phyloP scores from a whole-genome alignment of 2,113 vertebrate genomes.

The Proterorhinus semilunaris region DNA sequence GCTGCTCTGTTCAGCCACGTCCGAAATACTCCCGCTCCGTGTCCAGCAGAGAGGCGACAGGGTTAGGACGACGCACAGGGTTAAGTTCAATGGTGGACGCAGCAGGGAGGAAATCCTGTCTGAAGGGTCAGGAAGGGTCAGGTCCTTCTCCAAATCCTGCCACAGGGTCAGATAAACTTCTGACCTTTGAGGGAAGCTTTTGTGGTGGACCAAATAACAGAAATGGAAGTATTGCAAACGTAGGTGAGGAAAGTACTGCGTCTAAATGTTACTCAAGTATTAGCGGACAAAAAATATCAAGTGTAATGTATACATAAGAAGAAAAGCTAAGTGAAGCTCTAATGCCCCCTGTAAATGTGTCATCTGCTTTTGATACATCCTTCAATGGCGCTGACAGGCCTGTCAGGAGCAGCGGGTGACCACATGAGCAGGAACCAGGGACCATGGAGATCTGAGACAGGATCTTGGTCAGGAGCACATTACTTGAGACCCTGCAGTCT shows the following conservation, averaged over 20 bases:
- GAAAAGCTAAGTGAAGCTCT: too few species aligned
- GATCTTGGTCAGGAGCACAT: neutral
- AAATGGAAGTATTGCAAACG: neutral
- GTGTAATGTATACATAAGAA: too few species aligned
- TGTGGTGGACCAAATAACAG: neutral
- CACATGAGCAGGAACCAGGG: neutral
- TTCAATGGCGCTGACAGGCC: neutral
- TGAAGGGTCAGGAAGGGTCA: constrained; percentile 44
- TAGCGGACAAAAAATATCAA: too few species aligned
- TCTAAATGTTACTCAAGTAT: too few species aligned
- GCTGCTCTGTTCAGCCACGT: constrained; percentile 52
- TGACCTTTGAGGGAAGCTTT: constrained; percentile 31
- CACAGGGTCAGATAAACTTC: constrained; percentile 53
- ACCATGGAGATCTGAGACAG: neutral
- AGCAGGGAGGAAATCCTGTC: constrained; percentile 65
- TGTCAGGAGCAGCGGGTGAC: neutral
- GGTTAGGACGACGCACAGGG: constrained; percentile 33
- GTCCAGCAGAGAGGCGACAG: constrained; percentile 21
- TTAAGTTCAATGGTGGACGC: constrained; percentile 63
- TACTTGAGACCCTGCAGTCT: neutral
- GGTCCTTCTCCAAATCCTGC: constrained; percentile 60
- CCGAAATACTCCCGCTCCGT: constrained; percentile 23
- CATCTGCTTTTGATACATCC: neutral
- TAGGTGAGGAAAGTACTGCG: too few species aligned
- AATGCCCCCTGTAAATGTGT: neutral